A percentile compares a stretch with the other conserved stretches of the same genome.
Evolutionary conservation across 2,888 invertebrate genomes (phyloP).

Genomic region (Cephus runcator): DNA sequence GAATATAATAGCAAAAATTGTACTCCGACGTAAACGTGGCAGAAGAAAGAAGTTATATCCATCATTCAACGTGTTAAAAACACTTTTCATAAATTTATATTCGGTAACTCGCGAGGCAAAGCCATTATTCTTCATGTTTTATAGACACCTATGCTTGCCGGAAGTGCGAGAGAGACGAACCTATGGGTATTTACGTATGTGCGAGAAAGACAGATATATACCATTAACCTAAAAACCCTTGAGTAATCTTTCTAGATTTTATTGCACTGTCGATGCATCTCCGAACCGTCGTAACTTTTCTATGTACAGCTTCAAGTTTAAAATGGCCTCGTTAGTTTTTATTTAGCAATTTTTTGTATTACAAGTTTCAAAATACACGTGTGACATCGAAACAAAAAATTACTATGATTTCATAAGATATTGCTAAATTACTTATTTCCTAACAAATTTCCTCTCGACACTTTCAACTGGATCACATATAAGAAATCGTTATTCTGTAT

Average conservation of each 20-base stretch:
- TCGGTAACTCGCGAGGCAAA: no score
- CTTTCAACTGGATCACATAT: background rate
- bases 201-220: background rate
- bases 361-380: background rate
- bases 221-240: background rate
- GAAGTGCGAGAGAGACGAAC: background rate
- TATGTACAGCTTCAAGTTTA: background rate
- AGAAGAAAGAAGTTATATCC: no score
- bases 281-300: background rate
- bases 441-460: background rate
- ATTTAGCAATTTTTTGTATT: background rate
- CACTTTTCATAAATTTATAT: no score
- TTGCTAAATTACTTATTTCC: background rate
- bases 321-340: background rate
- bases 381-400: background rate
- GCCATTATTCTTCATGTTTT: no score
- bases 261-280: background rate
- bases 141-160: background rate
- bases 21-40: no score
- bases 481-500: background rate
- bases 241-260: background rate
- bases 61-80: no score
- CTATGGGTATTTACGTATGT: background rate
- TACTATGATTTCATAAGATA: background rate
- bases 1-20: no score